phyloP scores from a whole-genome alignment of 2,113 vertebrate species.

The Oncorhynchus clarkii region DNA sequence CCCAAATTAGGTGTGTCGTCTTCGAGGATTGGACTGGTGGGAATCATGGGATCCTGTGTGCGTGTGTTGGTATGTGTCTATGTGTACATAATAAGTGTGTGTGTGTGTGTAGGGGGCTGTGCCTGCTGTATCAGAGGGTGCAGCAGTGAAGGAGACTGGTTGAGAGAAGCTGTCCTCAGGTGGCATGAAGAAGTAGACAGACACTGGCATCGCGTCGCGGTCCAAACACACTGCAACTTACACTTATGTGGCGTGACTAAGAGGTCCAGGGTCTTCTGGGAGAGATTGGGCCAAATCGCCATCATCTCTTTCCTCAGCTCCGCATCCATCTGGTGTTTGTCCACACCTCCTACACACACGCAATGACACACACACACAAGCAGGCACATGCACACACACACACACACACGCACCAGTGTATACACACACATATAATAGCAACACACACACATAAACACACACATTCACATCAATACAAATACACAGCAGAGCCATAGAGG shows the following conservation, averaged over 20 bases:
- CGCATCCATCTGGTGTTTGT: conserved; percentile 95
- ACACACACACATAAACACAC: conserved; percentile 7
- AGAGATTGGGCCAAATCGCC: conserved; percentile 97
- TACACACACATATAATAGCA: neutral
- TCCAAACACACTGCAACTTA: conserved; percentile 76
- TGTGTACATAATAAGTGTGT: neutral
- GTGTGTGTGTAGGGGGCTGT: conserved; percentile 25
- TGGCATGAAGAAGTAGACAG: conserved; percentile 60
- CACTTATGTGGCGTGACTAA: conserved; percentile 94
- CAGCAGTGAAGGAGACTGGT: conserved; percentile 58
- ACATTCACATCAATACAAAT: conserved; percentile 1
- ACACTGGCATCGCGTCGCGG: conserved; percentile 40
- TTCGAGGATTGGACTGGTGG: too few relatives aligned
- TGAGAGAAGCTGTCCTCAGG: conserved; percentile 66
- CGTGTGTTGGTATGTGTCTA: neutral
- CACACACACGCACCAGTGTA: conserved; percentile 11
- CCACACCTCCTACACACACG: conserved; percentile 78
- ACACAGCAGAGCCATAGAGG: conserved; percentile 12
- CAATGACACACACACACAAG: conserved; percentile 10
- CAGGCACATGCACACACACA: conserved; percentile 8
- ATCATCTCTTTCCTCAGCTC: conserved; percentile 96
- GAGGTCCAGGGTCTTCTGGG: conserved; percentile 92
- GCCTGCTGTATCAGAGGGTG: conserved; percentile 72
- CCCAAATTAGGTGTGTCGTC: too few relatives aligned
- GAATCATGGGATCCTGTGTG: neutral